Conservation (phyloP, 2,113 vertebrate genomes). For the Vicugna pacos region DNA sequence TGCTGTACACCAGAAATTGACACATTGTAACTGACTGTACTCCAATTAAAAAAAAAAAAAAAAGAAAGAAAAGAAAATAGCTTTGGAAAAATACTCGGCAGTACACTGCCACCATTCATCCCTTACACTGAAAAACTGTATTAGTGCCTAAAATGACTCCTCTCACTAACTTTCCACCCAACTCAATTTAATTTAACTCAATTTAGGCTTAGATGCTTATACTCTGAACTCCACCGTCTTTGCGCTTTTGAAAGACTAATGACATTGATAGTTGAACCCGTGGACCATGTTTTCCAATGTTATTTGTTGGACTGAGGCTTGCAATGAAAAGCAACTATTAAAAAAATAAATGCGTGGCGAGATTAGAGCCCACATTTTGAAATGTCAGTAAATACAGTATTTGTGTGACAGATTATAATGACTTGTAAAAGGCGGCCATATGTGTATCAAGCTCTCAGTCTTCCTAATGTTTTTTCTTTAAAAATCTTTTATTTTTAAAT, state of each 20-base stretch:
- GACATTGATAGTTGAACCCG: constrained; percentile 75
- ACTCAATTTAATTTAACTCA: constrained; percentile 61
- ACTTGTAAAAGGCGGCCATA: constrained; percentile 84
- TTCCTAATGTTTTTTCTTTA: constrained; percentile 69
- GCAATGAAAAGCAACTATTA: constrained; percentile 84
- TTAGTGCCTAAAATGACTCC: constrained; percentile 73
- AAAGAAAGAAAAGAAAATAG: neutral
- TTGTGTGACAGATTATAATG: constrained; percentile 85
- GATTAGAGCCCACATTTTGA: constrained; percentile 88
- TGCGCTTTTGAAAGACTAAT: constrained; percentile 73
- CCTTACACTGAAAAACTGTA: constrained; percentile 60
- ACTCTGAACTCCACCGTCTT: constrained; percentile 60
- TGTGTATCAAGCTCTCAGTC: constrained; percentile 81
- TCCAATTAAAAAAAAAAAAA: too few species aligned
- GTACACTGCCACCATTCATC: constrained; percentile 71
- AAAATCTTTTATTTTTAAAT: constrained; percentile 69
- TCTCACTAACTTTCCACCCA: constrained; percentile 71
- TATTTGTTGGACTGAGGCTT: constrained; percentile 74
- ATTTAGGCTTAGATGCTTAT: constrained; percentile 65
- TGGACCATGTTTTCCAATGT: constrained; percentile 68
- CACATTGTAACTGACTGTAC: too few species aligned
- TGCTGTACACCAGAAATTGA: too few species aligned
- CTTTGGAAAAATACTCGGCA: constrained; percentile 62
- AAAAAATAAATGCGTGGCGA: constrained; percentile 82
- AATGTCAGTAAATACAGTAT: constrained; percentile 89